These are phyloP conservation scores for Drosophila sordidula DNA, from an alignment of 2,888 invertebrate species.

Conservation along the genomic window DNA sequence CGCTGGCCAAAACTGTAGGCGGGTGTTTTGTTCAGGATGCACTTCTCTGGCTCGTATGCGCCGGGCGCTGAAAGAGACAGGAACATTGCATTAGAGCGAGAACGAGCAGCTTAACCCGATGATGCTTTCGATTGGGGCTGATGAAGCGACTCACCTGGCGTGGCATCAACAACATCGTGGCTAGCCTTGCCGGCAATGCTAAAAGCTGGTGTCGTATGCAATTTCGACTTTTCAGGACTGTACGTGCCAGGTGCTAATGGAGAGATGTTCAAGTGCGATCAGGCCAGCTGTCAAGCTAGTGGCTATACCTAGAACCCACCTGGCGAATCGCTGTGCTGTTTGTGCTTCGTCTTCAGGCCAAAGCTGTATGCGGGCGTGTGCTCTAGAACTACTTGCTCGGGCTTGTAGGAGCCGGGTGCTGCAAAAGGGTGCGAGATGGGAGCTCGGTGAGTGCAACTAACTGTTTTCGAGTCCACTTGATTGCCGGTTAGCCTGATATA, in stretches of 20 bases:
- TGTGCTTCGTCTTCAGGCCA: constrained; percentile 88
- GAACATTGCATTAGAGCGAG: background rate
- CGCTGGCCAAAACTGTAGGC: constrained; percentile 90
- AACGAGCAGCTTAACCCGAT: background rate
- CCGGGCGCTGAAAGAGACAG: constrained; percentile 86
- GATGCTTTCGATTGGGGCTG: background rate
- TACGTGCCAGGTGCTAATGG: constrained; percentile 86
- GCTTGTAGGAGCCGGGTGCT: constrained; percentile 87
- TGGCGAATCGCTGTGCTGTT: constrained; percentile 87
- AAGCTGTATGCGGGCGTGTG: constrained; percentile 89
- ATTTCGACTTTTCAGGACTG: constrained; percentile 86
- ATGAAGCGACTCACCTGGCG: constrained; percentile 67
- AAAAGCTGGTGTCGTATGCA: constrained; percentile 87
- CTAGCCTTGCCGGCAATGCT: constrained; percentile 85
- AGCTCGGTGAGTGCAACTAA: constrained; percentile 3
- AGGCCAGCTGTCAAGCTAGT: no score
- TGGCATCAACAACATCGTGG: constrained; percentile 84
- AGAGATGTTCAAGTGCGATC: constrained; percentile 17
- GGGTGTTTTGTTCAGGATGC: constrained; percentile 87
- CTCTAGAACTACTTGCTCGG: constrained; percentile 86
- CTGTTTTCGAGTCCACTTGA: background rate
- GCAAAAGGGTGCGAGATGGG: constrained; percentile 3
- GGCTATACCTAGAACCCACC: constrained; percentile 80
- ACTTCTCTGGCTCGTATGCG: constrained; percentile 87
- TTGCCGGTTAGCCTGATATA: no score